Conservation (phyloP, 92 coral and sea anemone species). For the Porites evermanni region DNA sequence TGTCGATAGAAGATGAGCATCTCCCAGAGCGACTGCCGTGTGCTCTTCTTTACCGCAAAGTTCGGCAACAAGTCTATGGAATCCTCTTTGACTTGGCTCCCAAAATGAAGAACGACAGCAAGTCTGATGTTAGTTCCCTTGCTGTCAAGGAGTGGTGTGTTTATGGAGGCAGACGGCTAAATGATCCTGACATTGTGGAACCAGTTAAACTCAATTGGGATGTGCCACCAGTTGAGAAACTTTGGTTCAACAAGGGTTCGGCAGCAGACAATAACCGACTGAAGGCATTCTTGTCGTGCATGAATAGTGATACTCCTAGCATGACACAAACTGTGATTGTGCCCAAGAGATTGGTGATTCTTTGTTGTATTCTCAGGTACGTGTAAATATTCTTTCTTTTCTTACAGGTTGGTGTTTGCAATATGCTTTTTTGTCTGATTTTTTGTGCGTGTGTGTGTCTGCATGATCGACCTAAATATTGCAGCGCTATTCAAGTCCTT, state of each 20-base stretch:
- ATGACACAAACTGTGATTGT: constrained; percentile 95
- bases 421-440: too few species aligned
- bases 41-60: constrained; percentile 86
- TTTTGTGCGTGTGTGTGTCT: too few species aligned
- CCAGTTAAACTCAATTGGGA: constrained; percentile 87
- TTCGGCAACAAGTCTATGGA: constrained; percentile 93
- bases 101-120: constrained; percentile 61
- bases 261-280: constrained; percentile 87
- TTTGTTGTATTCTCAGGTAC: constrained; percentile 95
- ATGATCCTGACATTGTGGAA: constrained; percentile 90
- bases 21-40: constrained; percentile 78
- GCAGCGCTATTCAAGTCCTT: too few species aligned
- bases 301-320: constrained; percentile 93
- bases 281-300: constrained; percentile 92
- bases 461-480: too few species aligned
- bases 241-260: constrained; percentile 91
- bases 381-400: background rate
- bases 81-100: constrained; percentile 87
- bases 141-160: constrained; percentile 97
- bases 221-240: constrained; percentile 83
- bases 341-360: constrained; percentile 88
- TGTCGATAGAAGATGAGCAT: constrained; percentile 91
- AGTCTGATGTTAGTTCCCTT: constrained; percentile 65
- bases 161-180: constrained; percentile 83
- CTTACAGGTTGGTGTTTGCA: background rate